phyloP scores from a whole-genome alignment of 1,140 invertebrate species.

The Drosophila burlai region DNA sequence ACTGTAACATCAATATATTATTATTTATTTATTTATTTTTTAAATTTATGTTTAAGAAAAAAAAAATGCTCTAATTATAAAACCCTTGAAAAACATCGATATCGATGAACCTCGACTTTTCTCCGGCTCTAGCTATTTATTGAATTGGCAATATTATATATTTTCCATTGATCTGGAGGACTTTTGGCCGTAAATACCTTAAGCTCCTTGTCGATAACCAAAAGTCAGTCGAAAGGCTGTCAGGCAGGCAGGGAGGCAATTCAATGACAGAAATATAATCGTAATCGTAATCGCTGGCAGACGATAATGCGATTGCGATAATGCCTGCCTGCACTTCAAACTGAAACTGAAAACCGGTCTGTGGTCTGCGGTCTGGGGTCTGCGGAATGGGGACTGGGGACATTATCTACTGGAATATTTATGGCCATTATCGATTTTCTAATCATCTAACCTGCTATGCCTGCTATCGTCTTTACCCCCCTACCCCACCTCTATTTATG shows the following conservation, averaged over 20 bases:
- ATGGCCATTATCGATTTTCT: slow-evolving; percentile 54
- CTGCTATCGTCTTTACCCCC: slow-evolving; percentile 16
- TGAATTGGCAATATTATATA: not conserved
- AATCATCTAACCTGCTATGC: slow-evolving; percentile 41
- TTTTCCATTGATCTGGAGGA: slow-evolving; percentile 4
- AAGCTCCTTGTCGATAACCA: slow-evolving; percentile 23
- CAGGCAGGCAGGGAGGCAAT: slow-evolving; percentile 18
- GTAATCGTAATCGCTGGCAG: slow-evolving; percentile 21
- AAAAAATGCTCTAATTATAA: not conserved
- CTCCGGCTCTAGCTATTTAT: not conserved
- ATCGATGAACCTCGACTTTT: not conserved
- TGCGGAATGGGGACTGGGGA: not conserved
- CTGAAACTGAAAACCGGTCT: slow-evolving; percentile 23
- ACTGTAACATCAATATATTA: too few relatives aligned
- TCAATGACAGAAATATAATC: slow-evolving; percentile 40
- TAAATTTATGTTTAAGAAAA: not conserved
- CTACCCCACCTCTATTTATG: not conserved
- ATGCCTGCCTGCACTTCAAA: slow-evolving; percentile 38
- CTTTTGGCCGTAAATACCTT: slow-evolving; percentile 32
- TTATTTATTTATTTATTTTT: too few relatives aligned
- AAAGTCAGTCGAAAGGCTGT: slow-evolving; percentile 9
- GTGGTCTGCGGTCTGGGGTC: not conserved
- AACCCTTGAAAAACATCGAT: not conserved
- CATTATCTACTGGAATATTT: slow-evolving; percentile 49
- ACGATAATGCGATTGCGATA: slow-evolving; percentile 28